phyloP scores from a whole-genome alignment of 2,888 invertebrate genomes.

The Lasioglossum marginatum region DNA sequence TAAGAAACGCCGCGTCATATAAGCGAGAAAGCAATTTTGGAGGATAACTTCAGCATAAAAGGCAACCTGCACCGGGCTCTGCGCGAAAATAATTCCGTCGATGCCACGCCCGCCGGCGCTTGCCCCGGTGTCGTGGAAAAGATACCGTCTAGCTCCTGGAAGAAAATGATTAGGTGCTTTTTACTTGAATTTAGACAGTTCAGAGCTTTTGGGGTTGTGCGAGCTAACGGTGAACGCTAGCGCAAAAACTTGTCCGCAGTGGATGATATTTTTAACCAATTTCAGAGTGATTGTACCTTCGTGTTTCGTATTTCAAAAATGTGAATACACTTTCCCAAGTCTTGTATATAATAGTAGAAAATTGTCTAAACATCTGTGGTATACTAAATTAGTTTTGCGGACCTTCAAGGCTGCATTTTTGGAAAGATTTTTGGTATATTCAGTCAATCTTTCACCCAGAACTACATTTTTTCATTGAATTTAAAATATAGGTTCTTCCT shows the following conservation, averaged over 20 bases:
- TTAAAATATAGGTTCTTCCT: too few relatives aligned
- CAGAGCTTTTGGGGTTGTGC: neutral
- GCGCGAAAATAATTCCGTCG: slow-evolving; percentile 28
- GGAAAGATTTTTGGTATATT: too few relatives aligned
- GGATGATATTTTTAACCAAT: neutral
- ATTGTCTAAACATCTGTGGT: too few relatives aligned
- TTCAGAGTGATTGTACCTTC: neutral
- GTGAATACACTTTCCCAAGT: too few relatives aligned
- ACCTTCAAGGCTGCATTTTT: too few relatives aligned
- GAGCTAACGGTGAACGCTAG: neutral
- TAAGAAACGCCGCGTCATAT: slow-evolving; percentile 23
- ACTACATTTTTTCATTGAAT: too few relatives aligned
- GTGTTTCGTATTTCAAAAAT: too few relatives aligned
- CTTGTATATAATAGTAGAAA: too few relatives aligned
- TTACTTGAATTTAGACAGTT: slow-evolving; percentile 74
- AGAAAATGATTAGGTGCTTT: slow-evolving; percentile 72
- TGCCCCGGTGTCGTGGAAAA: slow-evolving; percentile 34
- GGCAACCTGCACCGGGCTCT: slow-evolving; percentile 28
- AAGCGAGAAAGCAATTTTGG: slow-evolving; percentile 52
- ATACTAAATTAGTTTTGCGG: too few relatives aligned
- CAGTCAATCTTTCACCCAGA: too few relatives aligned
- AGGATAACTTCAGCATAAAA: slow-evolving; percentile 43
- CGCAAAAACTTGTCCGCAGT: neutral
- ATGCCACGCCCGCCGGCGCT: slow-evolving; percentile 19
- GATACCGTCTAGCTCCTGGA: slow-evolving; percentile 6